These are phyloP conservation scores for Scatophagus argus DNA, from an alignment of 2,113 vertebrate species.

Conservation along the genomic window DNA sequence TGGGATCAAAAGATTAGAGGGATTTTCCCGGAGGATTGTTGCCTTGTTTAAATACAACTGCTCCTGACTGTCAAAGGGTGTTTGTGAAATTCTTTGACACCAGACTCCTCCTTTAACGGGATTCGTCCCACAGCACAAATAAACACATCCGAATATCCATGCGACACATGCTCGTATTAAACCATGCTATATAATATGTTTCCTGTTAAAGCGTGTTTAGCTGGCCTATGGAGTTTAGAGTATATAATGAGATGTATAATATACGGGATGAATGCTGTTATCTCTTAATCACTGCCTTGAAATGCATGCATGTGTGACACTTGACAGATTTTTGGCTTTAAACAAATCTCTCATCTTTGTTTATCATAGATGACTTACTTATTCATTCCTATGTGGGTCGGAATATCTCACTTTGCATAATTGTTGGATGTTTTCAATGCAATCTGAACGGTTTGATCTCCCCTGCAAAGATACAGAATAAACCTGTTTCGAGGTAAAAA, in stretches of 20 bases:
- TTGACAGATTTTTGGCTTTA: not conserved
- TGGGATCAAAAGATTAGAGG: conserved; percentile 81
- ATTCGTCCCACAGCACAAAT: conserved; percentile 62
- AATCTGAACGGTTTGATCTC: conserved; percentile 38
- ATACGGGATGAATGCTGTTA: conserved; percentile 11
- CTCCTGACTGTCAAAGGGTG: conserved; percentile 78
- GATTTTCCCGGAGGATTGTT: conserved; percentile 75
- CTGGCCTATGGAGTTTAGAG: conserved; percentile 4
- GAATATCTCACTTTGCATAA: conserved; percentile 12
- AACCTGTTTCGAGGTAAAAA: conserved; percentile 25
- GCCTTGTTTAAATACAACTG: conserved; percentile 80
- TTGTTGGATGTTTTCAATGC: conserved; percentile 13
- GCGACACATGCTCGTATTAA: not conserved
- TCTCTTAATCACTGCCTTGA: conserved; percentile 3
- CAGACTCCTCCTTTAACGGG: conserved; percentile 62
- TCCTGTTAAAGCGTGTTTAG: not conserved
- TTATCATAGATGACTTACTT: not conserved
- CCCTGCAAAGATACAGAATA: conserved; percentile 21
- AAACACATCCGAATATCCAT: conserved; percentile 40
- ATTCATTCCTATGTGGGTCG: not conserved
- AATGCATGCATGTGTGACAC: not conserved
- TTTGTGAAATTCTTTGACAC: conserved; percentile 76
- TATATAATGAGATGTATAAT: conserved; percentile 35
- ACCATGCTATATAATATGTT: conserved; percentile 1
- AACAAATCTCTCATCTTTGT: not conserved